Evolutionary conservation across 1,140 invertebrate genomes (phyloP), one percentile per base, ranked within the genome.

Genomic region (Procambarus clarkii): DNA sequence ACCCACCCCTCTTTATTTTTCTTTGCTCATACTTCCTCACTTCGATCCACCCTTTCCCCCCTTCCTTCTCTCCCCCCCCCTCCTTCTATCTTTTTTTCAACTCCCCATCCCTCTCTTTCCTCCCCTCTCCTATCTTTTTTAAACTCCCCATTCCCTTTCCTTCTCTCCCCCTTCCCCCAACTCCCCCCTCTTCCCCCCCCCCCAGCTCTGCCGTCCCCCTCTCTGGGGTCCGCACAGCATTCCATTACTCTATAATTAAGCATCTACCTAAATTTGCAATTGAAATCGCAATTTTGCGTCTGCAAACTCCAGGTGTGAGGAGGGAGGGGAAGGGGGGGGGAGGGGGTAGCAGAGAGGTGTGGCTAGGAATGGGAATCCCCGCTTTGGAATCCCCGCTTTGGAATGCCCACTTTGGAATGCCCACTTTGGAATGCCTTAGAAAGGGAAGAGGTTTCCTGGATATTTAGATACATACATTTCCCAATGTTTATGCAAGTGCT

Each of bases 191-290:
- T 44, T 24, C 21, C 7, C 58, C 15, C 54, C n/a, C 60, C 24
- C 45, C 60, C 24, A 3, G 5, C 24, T 18, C 7, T 9, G 2
- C 24, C 21, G 7, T 3, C 18, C 21, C 60, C 2, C 18, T n/a
- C 44, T 9, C 24, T 7, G 1, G 60, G 11, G 11, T 54, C n/a
- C 64, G 15, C n/a, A 44, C 44, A 13, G 82, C 82, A 71, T 71
- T 71, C 50, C 82, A 84, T 84, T 71, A 45, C 82, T 71, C 15
- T 45, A 84, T 84, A 84, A 84, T 84, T 84, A 84, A 84, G 60
- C 82, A 45, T 46, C 82, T 71, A 84, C 82, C 82, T 84, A 44
- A 58, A 83, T 83, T 64, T 83, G 81, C 81, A 83, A 83, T 83
- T 83, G 81, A 64, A 83, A 83, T 83, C 44, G 9, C 21, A 84